These are phyloP conservation scores for Triplophysa rosa DNA, from an alignment of 2,113 vertebrate genomes.

Conservation along the genomic window DNA sequence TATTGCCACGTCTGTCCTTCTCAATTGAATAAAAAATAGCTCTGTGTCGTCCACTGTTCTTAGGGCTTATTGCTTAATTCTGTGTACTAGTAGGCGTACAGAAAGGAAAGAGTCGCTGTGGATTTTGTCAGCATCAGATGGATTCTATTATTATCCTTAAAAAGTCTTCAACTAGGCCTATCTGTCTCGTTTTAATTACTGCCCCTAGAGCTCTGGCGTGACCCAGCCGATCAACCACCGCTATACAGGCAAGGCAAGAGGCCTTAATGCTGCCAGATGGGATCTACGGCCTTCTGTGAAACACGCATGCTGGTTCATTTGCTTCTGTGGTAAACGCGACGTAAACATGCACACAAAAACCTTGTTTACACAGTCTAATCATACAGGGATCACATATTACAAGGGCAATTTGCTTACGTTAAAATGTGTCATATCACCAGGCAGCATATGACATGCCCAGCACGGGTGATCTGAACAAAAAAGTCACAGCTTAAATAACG, in stretches of 20 bases:
- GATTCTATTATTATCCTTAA: slow-evolving; percentile 42
- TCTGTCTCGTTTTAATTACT: slow-evolving; percentile 62
- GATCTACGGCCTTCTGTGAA: slow-evolving; percentile 51
- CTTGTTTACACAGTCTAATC: neutral
- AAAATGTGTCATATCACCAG: neutral
- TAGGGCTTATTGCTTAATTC: no score
- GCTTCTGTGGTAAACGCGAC: slow-evolving; percentile 35
- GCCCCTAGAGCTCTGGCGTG: slow-evolving; percentile 36
- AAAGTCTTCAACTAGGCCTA: slow-evolving; percentile 43
- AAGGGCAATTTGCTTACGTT: neutral
- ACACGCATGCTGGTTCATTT: slow-evolving; percentile 42
- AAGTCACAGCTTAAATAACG: no score
- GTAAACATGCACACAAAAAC: neutral
- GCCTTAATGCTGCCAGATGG: slow-evolving; percentile 62
- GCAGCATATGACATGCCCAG: no score
- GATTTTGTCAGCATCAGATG: slow-evolving; percentile 42
- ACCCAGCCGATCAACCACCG: slow-evolving; percentile 30
- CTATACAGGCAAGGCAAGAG: slow-evolving; percentile 24
- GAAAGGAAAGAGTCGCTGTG: slow-evolving; percentile 40
- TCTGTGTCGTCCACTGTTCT: no score
- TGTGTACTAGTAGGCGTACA: neutral
- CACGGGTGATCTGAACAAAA: no score
- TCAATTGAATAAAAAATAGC: no score
- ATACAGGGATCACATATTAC: neutral
- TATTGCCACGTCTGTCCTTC: no score